These are phyloP conservation scores for Chlamydotis undulata DNA, from an alignment of 2,113 vertebrate species.

Conservation along the genomic window DNA sequence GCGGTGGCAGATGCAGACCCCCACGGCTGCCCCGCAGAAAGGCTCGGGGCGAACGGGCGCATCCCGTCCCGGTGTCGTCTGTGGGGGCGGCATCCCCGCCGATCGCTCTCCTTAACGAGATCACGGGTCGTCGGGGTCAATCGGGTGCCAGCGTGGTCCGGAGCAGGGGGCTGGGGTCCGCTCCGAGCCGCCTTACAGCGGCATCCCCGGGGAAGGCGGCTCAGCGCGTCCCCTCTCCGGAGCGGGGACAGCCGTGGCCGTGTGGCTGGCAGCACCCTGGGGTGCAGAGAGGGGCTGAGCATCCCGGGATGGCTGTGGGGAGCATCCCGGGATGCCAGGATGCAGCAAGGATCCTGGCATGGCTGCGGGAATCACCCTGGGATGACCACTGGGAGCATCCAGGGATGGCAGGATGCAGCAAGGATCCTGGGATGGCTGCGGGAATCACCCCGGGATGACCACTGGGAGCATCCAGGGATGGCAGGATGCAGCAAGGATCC, in stretches of 20 bases:
- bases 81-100: background rate
- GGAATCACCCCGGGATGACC: background rate
- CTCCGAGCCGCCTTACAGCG: rapidly evolving
- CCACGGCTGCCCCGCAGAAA: rapidly evolving
- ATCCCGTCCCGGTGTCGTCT: background rate
- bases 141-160: background rate
- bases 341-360: too few relatives aligned
- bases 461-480: too few relatives aligned
- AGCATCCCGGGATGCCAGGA: too few relatives aligned
- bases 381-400: too few relatives aligned
- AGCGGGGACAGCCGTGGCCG: background rate
- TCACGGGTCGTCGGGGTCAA: background rate
- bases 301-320: background rate
- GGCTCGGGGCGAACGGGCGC: rapidly evolving
- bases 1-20: rapidly evolving
- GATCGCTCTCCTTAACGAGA: background rate
- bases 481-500: background rate
- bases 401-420: too few relatives aligned
- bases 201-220: background rate
- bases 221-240: rapidly evolving
- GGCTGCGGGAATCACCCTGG: background rate
- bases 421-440: too few relatives aligned
- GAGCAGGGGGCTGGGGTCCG: background rate
- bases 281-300: background rate
- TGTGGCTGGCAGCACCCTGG: background rate